Evolutionary conservation across 2,797 vertebrate genomes (phyloP), one percentile per base, ranked within the genome.

Genomic region (Chaetodon trifasciatus): DNA sequence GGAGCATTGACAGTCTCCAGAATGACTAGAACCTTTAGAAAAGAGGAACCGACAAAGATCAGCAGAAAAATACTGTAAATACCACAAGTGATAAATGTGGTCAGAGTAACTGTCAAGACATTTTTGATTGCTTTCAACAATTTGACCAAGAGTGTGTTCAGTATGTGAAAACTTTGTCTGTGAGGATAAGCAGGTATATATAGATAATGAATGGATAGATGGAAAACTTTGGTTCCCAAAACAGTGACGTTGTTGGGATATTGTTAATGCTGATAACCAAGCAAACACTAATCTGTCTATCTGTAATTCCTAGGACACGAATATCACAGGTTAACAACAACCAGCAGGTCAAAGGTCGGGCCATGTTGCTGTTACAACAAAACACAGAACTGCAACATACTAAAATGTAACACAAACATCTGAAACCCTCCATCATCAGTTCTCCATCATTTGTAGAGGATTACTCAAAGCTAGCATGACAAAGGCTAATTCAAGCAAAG

Each of bases 1-100:
- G 17, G 10, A 77, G 63, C 57, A 58, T 46, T 83, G 71, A 82
- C 75, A 39, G 63, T 62, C 42, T 44, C 40, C 56, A n/a, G 42
- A 70, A 46, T 49, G 24, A 74, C 73, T 61, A 24, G 28, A 32
- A 74, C 53, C 60, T 60, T 81, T 49, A 64, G 77, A 78, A 70
- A 65, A 74, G 32, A 75, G 9, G n/a, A 76, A 74, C 65, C 16
- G 32, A 50, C 35, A 8, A 24, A 74, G 70, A 65, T 67, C 57
- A 69, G 1, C 32, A 56, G 49, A 49, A 74, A 70, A 50, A 62
- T 47, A 44, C 21, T 47, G 23, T 47, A 69, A 46, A 63, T 46
- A 65, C 75, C 65, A 42, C 21, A 56, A 11, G 28, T 28, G 53
- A 63, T 62, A 10, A 37, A 6, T 75, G 58, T 55, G 42, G 47